Base-by-base conservation (phyloP, 2,797 vertebrate genomes). In the Oophaga sylvatica region DNA sequence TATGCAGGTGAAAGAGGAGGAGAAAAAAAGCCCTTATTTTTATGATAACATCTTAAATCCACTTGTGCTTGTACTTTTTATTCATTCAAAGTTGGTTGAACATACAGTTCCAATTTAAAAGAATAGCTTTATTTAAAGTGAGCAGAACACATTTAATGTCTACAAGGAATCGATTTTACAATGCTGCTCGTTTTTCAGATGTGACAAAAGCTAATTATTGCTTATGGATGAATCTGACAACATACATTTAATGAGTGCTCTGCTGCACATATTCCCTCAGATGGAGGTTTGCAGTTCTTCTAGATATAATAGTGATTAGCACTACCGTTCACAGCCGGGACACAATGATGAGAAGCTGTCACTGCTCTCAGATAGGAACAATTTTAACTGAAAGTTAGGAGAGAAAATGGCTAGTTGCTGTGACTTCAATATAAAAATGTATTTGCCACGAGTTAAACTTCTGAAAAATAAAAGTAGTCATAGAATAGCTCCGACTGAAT, bases 121-220 rank as follows among this genome's bases (percentile, higher is more conserved):
- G 48, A 56, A 29, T 16, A 17, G 2, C 8, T 10, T 79, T 60
- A 79, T 79, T 19, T 60, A 35, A 79, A 60, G 77, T 53, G 45
- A 16, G 2, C 76, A 26, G 26, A 57, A 31, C 15, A 78, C 3
- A 17, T 78, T 57, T 26, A 31, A 16, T 29, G 15, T 59, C 81
- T 73, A 41, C 35, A 57, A 57, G 26, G 67, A 59, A 73, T 20
- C 35, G 65, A 15, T 31, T 60, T 59, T 1, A 16, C 59, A 29
- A 71, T 60, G 81, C 45, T 59, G n/a, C n/a, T 73, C 29, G 19
- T 10, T 19, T 75, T 60, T 84, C 56, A 75, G 83, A 3, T 53
- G 75, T 75, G 12, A 12, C 82, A 84, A 41, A 71, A 57, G 15
- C 22, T 70, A 84, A 75, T 84, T 84, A 62, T 84, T 75, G 15